Percentiles rank a stretch among this genome's conserved stretches.
Conservation (phyloP, 1,140 invertebrate genomes). For the Odontomachus brunneus region DNA sequence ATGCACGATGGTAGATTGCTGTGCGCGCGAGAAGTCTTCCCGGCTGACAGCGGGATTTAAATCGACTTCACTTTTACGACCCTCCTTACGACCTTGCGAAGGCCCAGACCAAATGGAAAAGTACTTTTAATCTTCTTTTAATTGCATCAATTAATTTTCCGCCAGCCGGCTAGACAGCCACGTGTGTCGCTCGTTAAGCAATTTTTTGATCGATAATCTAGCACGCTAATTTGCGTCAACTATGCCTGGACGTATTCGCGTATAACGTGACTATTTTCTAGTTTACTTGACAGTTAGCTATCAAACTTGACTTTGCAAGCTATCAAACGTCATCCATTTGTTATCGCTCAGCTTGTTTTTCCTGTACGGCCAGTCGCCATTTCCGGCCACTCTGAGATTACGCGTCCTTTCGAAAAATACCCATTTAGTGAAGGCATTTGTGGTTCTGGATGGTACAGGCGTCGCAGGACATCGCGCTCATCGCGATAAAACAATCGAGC, state of each 20-base stretch:
- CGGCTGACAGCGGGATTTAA: constrained; percentile 71
- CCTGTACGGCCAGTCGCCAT: background rate
- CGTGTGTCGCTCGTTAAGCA: constrained; percentile 36
- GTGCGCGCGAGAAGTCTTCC: constrained; percentile 46
- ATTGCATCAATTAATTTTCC: constrained; percentile 72
- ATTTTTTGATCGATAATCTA: constrained; percentile 63
- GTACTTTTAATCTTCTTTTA: constrained; percentile 75
- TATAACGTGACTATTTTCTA: too few relatives aligned
- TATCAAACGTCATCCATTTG: background rate
- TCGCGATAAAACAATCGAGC: constrained; percentile 68
- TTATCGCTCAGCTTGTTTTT: background rate
- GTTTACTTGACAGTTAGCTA: too few relatives aligned
- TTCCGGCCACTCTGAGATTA: background rate
- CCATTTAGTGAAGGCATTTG: constrained; percentile 26
- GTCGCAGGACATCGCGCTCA: constrained; percentile 55
- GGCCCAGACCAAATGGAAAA: constrained; percentile 38
- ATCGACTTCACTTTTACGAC: constrained; percentile 66
- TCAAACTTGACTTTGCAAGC: background rate
- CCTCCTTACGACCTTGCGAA: constrained; percentile 63
- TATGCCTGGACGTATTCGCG: background rate
- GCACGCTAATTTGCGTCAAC: background rate
- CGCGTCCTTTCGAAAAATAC: constrained; percentile 6
- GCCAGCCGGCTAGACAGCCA: background rate
- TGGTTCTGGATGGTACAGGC: background rate
- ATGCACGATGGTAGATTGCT: constrained; percentile 53